Percentiles rank a stretch among this genome's conserved stretches.
Conservation (phyloP, 1,140 invertebrate species). For the Euura saliciscinereae region DNA sequence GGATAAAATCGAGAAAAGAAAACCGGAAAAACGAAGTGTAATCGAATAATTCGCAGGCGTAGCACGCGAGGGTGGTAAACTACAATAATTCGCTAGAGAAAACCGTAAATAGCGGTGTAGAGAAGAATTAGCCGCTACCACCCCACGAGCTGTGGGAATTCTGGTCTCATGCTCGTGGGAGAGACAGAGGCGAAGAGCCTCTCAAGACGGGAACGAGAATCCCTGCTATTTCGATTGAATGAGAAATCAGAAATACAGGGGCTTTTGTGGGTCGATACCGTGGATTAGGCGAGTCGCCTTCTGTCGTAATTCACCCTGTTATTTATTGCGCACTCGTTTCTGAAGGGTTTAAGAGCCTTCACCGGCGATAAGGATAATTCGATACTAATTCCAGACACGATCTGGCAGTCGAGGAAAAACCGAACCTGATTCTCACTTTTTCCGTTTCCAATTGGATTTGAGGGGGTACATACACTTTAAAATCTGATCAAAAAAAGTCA, state of each 20-base stretch:
- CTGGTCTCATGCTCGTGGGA: background rate
- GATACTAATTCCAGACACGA: too few species aligned
- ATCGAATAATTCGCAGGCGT: constrained; percentile 5
- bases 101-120: background rate
- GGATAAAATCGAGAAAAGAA: background rate
- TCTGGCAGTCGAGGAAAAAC: too few species aligned
- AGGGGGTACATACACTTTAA: too few species aligned
- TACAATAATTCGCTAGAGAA: constrained; percentile 1
- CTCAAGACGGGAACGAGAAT: background rate
- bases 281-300: background rate
- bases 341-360: background rate
- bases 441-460: too few species aligned
- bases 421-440: too few species aligned
- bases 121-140: constrained; percentile 1
- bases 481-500: too few species aligned
- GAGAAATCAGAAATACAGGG: background rate
- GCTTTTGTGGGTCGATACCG: background rate
- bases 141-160: background rate
- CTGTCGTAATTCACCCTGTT: background rate
- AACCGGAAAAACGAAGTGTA: constrained; percentile 5
- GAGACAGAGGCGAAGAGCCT: background rate
- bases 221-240: background rate
- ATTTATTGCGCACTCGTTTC: background rate
- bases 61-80: background rate
- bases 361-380: too few species aligned